A percentile compares a stretch with the other conserved stretches of the same genome.
Evolutionary conservation across 2,888 invertebrate genomes (phyloP).

Genomic region (Palloptera scutellata): DNA sequence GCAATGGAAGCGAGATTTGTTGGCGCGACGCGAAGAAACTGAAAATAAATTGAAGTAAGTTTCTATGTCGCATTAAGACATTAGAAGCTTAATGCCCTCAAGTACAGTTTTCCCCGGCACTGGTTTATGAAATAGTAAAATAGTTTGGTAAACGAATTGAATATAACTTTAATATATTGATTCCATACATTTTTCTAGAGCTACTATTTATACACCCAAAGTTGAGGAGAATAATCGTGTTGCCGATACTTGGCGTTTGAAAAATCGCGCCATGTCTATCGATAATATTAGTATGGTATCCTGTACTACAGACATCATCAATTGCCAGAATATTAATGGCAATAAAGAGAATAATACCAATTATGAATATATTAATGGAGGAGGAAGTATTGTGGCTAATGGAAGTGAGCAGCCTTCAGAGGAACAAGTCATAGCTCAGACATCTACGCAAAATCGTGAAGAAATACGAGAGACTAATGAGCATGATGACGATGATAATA

Average conservation of each 20-base stretch:
- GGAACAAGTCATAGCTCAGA: conserved; percentile 48
- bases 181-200: conserved; percentile 58
- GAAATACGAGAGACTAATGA: conserved; percentile 12
- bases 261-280: conserved; percentile 70
- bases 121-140: neutral
- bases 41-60: conserved; percentile 79
- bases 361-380: conserved; percentile 16
- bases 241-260: conserved; percentile 65
- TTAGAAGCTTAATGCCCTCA: neutral
- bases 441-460: neutral
- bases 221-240: conserved; percentile 69
- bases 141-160: neutral
- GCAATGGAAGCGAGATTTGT: conserved; percentile 90
- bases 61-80: conserved; percentile 6
- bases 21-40: conserved; percentile 81
- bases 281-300: conserved; percentile 69
- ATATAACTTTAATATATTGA: neutral
- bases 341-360: too few species aligned
- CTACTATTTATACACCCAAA: conserved; percentile 76
- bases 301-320: conserved; percentile 52
- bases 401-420: neutral
- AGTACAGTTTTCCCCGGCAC: neutral
- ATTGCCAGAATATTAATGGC: conserved; percentile 19
- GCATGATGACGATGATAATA: conserved; percentile 68
- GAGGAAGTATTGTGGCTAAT: conserved; percentile 28